These are phyloP conservation scores for Tolypeutes matacus DNA, from an alignment of 2,797 vertebrate genomes.

Conservation along the genomic window DNA sequence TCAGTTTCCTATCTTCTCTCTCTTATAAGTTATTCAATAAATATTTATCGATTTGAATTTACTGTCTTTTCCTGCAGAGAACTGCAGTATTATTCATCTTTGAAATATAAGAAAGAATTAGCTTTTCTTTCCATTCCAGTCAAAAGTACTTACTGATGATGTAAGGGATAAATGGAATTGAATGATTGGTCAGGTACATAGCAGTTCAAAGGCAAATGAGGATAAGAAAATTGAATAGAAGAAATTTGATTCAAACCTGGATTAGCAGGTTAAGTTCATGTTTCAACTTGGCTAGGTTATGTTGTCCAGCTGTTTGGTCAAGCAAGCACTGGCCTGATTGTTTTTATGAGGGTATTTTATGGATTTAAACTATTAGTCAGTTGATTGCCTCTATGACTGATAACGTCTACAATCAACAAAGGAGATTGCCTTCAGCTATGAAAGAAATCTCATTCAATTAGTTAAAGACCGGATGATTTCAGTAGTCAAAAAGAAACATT, in stretches of 20 bases:
- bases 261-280: neutral
- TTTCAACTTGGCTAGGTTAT: no score
- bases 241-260: conserved; percentile 27
- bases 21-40: neutral
- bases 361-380: no score
- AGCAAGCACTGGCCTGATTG: no score
- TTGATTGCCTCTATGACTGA: no score
- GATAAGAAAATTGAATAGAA: neutral
- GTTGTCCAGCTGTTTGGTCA: no score
- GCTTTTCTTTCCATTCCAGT: neutral
- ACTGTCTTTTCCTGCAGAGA: neutral
- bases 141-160: neutral
- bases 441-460: no score
- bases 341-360: no score
- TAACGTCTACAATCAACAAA: no score
- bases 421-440: no score
- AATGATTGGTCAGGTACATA: neutral
- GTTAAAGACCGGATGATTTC: no score
- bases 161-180: neutral
- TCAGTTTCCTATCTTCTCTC: neutral
- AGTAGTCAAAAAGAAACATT: no score
- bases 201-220: neutral
- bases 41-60: neutral
- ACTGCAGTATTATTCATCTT: neutral
- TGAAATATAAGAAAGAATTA: neutral